Conservation (phyloP, 1,140 invertebrate genomes). For the Rhopalosiphum maidis region DNA sequence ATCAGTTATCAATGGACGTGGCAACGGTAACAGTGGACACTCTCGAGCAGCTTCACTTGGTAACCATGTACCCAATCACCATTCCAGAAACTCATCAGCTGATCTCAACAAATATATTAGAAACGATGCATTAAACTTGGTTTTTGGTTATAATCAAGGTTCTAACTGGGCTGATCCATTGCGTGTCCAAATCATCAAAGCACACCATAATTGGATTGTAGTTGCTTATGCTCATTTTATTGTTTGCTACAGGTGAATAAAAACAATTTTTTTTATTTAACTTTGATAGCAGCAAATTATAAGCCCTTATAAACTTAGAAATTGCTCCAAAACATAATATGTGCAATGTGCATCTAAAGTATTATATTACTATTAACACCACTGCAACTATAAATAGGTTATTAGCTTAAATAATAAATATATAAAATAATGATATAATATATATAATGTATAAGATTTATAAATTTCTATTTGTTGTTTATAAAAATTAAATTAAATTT, state of each 20-base stretch:
- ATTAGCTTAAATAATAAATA: too few species aligned
- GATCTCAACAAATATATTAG: conserved; percentile 78
- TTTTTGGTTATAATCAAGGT: conserved; percentile 70
- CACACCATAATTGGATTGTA: conserved; percentile 97
- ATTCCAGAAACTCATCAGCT: conserved; percentile 78
- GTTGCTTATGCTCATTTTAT: conserved; percentile 96
- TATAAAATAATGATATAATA: too few species aligned
- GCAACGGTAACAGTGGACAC: conserved; percentile 67
- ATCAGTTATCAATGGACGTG: conserved; percentile 58
- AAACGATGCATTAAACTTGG: conserved; percentile 72
- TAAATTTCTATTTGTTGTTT: too few species aligned
- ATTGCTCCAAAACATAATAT: too few species aligned
- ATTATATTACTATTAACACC: too few species aligned
- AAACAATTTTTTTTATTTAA: neutral
- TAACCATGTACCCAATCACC: conserved; percentile 79
- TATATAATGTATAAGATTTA: too few species aligned
- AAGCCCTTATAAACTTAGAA: too few species aligned
- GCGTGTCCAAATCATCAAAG: conserved; percentile 91
- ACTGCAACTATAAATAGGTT: too few species aligned
- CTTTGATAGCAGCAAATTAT: neutral
- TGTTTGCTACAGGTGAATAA: conserved; percentile 83
- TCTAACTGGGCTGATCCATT: conserved; percentile 82
- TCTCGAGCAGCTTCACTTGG: conserved; percentile 84
- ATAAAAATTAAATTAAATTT: too few species aligned
- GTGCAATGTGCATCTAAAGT: neutral